Evolutionary conservation across 2,888 invertebrate species (phyloP), one percentile per base, ranked within the genome.

Genomic region (Dorcus parallelipipedus): DNA sequence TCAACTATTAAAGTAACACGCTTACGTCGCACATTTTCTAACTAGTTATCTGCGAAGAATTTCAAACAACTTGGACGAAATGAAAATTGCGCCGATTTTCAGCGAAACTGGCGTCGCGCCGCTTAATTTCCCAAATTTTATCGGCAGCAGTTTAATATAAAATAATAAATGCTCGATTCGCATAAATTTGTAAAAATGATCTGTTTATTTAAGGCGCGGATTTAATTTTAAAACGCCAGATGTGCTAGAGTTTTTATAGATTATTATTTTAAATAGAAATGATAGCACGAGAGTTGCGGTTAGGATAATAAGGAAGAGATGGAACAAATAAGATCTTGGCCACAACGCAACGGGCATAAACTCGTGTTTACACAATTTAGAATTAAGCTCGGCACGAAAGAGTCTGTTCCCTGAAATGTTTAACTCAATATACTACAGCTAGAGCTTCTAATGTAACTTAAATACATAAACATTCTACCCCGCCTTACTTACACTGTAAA

Each of bases 381-480:
- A 60, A 58, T 61, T 61, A 58, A 59, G 58, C 57, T 55, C 33
- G 51, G 59, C 52, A 50, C 50, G 56, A 63, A 58, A 60, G 69
- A 65, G 69, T 71, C 69, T 71, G 71, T 71, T 74, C 71, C 66
- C 67, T 69, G 64, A 71, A 71, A 74, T 69, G 71, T 73, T 49
- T 56, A 71, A 72, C 72, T 70, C 67, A 70, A 69, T 71, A 72
- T 71, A 71, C 68, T 66, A 69, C 65, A 62, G 66, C 50, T 45
- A 70, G 64, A 63, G 69, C 68, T 69, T 69, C 68, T 69, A 69
- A 69, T 68, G 67, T 69, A 67, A 64, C 67, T 67, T 67, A 69
- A 68, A 69, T 59, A 68, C 62, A 69, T 64, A 69, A 69, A 69
- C 69, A 69, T 55, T 59, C 58, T 59, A 54, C 60, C 14, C 61